phyloP scores from a whole-genome alignment of 2,797 vertebrate species.

The Ciconia nigra region DNA sequence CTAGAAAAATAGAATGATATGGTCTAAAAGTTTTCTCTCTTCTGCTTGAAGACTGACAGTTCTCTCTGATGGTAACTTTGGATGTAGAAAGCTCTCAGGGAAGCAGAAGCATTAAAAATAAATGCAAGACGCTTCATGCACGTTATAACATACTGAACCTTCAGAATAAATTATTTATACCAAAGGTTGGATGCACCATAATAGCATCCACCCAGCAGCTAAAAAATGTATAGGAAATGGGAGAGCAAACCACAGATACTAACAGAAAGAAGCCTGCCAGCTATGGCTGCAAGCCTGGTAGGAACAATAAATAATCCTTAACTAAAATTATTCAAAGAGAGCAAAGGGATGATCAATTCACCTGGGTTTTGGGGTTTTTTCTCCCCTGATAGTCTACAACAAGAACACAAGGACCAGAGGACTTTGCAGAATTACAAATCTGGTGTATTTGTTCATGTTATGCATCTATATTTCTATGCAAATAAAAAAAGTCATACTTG shows the following conservation, averaged over 20 bases:
- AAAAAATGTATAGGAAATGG: constrained; percentile 16
- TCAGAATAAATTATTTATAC: constrained; percentile 61
- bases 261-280: neutral
- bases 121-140: constrained; percentile 16
- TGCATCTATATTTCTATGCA: neutral
- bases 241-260: constrained; percentile 1
- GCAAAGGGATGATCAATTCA: neutral
- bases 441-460: neutral
- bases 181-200: constrained; percentile 23
- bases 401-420: neutral
- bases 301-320: neutral
- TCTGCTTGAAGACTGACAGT: neutral
- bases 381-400: neutral
- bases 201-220: constrained; percentile 38
- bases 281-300: neutral
- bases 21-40: constrained; percentile 25
- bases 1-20: constrained; percentile 14
- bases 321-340: neutral
- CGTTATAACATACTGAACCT: constrained; percentile 37
- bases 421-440: neutral
- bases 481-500: neutral
- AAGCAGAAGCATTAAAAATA: constrained; percentile 62
- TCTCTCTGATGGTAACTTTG: constrained; percentile 21
- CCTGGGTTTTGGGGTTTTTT: neutral
- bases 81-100: constrained; percentile 34